Evolutionary conservation across 2,888 invertebrate genomes (phyloP).

Genomic region (Pandemis heparana): DNA sequence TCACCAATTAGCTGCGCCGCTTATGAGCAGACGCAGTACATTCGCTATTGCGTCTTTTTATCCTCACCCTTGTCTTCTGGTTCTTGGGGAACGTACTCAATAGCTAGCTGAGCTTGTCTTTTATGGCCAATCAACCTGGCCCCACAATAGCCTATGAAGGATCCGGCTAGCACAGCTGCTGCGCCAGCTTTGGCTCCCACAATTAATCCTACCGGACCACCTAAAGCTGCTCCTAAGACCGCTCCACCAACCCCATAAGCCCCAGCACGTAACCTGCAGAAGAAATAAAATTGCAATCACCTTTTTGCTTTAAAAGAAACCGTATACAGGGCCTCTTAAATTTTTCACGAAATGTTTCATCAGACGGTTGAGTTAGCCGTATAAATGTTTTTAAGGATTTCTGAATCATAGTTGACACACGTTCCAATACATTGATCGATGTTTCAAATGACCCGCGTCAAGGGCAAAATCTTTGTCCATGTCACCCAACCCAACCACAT

Average conservation of each 20-base stretch:
- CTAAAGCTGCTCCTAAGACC: constrained; percentile 62
- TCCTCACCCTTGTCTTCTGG: neutral
- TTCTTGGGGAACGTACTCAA: constrained; percentile 6
- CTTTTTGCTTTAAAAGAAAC: too few relatives aligned
- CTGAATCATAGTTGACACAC: too few relatives aligned
- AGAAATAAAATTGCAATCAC: neutral
- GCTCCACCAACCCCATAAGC: constrained; percentile 63
- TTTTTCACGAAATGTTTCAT: too few relatives aligned
- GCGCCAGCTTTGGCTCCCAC: constrained; percentile 70
- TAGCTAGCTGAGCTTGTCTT: constrained; percentile 41
- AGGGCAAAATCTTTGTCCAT: too few relatives aligned
- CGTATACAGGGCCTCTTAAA: too few relatives aligned
- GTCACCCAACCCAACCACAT: too few relatives aligned
- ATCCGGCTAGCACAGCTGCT: constrained; percentile 64
- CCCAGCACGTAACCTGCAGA: constrained; percentile 57
- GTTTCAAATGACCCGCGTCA: too few relatives aligned
- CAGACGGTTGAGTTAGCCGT: too few relatives aligned
- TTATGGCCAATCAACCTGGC: constrained; percentile 49
- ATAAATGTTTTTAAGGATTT: too few relatives aligned
- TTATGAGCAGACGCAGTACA: constrained; percentile 42
- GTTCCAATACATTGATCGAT: too few relatives aligned
- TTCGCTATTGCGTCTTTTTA: constrained; percentile 40
- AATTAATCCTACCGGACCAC: constrained; percentile 66
- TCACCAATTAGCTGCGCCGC: constrained; percentile 22
- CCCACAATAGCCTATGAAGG: constrained; percentile 59